These are phyloP conservation scores for Oreonectes daqikongensis DNA, from an alignment of 2,797 vertebrate genomes.

Conservation along the genomic window DNA sequence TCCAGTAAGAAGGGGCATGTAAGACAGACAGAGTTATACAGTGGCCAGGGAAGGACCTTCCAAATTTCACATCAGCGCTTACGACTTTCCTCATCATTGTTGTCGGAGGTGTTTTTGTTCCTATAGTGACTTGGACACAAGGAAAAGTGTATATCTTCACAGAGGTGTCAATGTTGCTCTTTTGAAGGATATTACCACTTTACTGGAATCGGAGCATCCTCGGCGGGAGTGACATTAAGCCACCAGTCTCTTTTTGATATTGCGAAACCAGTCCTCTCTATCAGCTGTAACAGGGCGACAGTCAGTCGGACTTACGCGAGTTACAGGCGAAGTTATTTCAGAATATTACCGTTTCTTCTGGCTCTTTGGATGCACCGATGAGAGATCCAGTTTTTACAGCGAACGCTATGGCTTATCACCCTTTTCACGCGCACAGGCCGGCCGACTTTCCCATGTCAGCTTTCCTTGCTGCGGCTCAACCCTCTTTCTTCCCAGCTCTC, in stretches of 20 bases:
- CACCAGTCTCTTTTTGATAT: conserved; percentile 57
- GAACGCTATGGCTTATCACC: conserved; percentile 91
- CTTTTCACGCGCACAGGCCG: conserved; percentile 85
- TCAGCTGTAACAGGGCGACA: conserved; percentile 17
- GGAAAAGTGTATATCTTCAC: conserved; percentile 27
- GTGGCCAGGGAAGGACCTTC: conserved; percentile 75
- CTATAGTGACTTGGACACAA: conserved; percentile 19
- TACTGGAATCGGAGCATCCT: conserved; percentile 47
- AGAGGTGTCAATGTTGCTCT: conserved; percentile 43
- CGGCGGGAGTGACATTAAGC: conserved; percentile 48
- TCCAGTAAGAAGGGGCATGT: conserved; percentile 80
- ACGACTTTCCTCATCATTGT: conserved; percentile 54
- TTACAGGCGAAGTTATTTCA: conserved; percentile 38
- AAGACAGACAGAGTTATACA: conserved; percentile 78
- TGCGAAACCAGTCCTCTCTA: conserved; percentile 16
- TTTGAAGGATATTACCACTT: conserved; percentile 53
- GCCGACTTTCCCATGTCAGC: conserved; percentile 86
- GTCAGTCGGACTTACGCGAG: conserved; percentile 45
- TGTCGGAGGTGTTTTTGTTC: conserved; percentile 40
- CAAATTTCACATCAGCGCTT: conserved; percentile 68
- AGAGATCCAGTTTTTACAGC: conserved; percentile 86
- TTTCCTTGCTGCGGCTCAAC: conserved; percentile 80
- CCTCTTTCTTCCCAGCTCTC: conserved; percentile 81
- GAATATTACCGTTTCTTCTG: conserved; percentile 57
- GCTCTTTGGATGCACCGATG: conserved; percentile 84